phyloP scores from a whole-genome alignment of 2,888 invertebrate genomes.

The Drosophila cracens region DNA sequence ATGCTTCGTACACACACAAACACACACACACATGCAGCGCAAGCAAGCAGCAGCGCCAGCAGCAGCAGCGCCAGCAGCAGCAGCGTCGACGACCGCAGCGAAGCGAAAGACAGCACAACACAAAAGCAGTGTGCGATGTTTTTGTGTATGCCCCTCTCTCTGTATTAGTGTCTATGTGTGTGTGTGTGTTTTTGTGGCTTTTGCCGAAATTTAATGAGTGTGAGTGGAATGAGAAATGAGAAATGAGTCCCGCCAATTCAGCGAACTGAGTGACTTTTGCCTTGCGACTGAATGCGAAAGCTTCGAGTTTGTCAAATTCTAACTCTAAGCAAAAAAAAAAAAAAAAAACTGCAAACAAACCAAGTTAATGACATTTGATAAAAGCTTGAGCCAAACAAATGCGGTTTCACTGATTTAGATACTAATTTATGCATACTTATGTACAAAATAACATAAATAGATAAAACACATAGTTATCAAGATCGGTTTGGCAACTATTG shows the following conservation, averaged over 20 bases:
- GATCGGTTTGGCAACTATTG: neutral
- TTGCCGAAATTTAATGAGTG: constrained; percentile 58
- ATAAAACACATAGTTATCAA: neutral
- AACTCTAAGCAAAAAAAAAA: neutral
- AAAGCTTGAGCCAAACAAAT: constrained; percentile 1
- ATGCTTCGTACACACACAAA: constrained; percentile 41
- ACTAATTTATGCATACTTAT: neutral
- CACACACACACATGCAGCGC: neutral
- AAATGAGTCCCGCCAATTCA: constrained; percentile 33
- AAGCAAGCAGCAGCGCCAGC: constrained; percentile 6
- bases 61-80: constrained; percentile 12
- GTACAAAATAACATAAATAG: neutral
- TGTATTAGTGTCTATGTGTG: constrained; percentile 11
- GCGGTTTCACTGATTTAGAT: neutral
- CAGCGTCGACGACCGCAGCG: constrained; percentile 36
- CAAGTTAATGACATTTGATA: neutral
- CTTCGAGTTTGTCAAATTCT: constrained; percentile 2
- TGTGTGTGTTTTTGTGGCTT: constrained; percentile 31
- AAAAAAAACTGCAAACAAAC: neutral
- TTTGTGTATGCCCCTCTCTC: constrained; percentile 34
- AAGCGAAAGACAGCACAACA: constrained; percentile 50
- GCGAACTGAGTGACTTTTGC: constrained; percentile 44
- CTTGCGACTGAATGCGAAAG: constrained; percentile 16
- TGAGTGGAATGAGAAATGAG: constrained; percentile 51
- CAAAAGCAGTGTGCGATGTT: constrained; percentile 46